Evolutionary conservation across 2,113 vertebrate genomes (phyloP).

Genomic region (Embiotoca jacksoni): DNA sequence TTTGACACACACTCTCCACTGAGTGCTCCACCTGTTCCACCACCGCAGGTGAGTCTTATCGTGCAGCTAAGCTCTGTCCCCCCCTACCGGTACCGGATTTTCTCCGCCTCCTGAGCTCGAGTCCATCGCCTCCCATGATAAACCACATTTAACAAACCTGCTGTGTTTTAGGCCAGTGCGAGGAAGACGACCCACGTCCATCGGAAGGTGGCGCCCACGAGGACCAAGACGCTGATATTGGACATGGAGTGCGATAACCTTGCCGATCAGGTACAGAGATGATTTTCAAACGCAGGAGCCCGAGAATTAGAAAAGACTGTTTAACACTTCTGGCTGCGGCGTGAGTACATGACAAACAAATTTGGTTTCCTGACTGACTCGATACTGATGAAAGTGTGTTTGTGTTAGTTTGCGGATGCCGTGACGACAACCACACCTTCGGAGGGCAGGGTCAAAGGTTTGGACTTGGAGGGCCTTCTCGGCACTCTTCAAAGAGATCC

Average conservation of each 20-base stretch:
- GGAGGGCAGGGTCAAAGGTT: constrained; percentile 51
- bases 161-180: constrained; percentile 42
- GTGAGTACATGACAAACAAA: too few relatives aligned
- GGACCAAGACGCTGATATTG: constrained; percentile 60
- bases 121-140: too few relatives aligned
- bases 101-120: neutral
- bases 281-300: too few relatives aligned
- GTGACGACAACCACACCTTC: constrained; percentile 76
- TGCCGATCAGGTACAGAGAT: constrained; percentile 73
- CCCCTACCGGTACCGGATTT: neutral
- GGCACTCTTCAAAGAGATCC: constrained; percentile 82
- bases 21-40: neutral
- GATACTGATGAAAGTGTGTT: neutral
- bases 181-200: neutral
- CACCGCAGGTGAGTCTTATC: constrained; percentile 21
- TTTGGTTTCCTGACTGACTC: neutral
- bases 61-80: neutral
- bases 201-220: constrained; percentile 18
- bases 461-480: constrained; percentile 83
- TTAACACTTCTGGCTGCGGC: too few relatives aligned
- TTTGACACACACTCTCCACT: constrained; percentile 42
- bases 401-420: constrained; percentile 86
- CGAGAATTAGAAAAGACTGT: too few relatives aligned
- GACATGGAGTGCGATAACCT: constrained; percentile 78
- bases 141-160: neutral